phyloP scores from a whole-genome alignment of 2,888 invertebrate genomes.

The Chelonus formosanus region DNA sequence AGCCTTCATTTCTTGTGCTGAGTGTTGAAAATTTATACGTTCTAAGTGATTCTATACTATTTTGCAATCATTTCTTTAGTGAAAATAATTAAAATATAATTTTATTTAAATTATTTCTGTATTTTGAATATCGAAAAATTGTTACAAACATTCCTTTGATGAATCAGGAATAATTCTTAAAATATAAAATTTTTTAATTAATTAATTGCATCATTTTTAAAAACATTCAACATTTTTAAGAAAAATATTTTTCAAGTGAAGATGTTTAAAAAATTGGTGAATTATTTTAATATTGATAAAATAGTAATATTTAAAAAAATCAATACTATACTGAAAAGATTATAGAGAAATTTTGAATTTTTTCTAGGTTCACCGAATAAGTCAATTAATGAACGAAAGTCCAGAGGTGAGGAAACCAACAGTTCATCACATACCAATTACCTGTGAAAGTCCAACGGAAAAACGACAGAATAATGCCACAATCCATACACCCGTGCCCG shows the following conservation, averaged over 20 bases:
- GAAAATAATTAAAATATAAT: neutral
- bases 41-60: slow-evolving; percentile 16
- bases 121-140: too few species aligned
- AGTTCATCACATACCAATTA: slow-evolving; percentile 59
- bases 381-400: slow-evolving; percentile 63
- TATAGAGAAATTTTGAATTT: neutral
- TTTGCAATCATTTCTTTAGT: slow-evolving; percentile 10
- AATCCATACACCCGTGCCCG: slow-evolving; percentile 71
- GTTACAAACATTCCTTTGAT: too few species aligned
- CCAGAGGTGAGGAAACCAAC: slow-evolving; percentile 61
- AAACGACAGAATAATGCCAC: slow-evolving; percentile 56
- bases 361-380: slow-evolving; percentile 62
- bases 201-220: too few species aligned
- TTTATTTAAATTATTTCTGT: too few species aligned
- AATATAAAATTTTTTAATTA: too few species aligned
- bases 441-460: slow-evolving; percentile 59
- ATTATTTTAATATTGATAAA: neutral
- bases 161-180: too few species aligned
- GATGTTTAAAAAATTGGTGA: slow-evolving; percentile 43
- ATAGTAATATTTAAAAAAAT: neutral
- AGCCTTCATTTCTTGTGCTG: slow-evolving; percentile 2
- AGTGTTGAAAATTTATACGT: neutral
- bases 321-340: neutral
- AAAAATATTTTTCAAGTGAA: neutral
- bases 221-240: too few species aligned